These are phyloP conservation scores for Rhaphigaster nebulosa DNA, from an alignment of 2,888 invertebrate genomes.

Conservation along the genomic window DNA sequence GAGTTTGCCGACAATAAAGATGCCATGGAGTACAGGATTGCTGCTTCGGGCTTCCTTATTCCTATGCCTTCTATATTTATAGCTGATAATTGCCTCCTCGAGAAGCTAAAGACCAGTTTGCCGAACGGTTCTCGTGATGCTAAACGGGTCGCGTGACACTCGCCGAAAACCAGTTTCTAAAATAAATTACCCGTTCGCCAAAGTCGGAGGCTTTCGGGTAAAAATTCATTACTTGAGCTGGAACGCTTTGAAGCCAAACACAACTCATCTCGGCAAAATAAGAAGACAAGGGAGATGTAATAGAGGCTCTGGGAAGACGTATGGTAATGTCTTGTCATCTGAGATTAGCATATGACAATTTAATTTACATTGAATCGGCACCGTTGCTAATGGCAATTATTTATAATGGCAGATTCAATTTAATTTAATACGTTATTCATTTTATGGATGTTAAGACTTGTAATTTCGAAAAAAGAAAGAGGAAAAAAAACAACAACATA, in stretches of 20 bases:
- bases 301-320: not conserved
- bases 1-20: not conserved
- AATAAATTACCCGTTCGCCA: not conserved
- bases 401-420: not conserved
- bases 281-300: not conserved
- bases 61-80: conserved; percentile 6
- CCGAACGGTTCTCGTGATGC: not conserved
- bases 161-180: conserved; percentile 30
- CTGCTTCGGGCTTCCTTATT: not conserved
- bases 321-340: not conserved
- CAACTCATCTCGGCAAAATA: not conserved
- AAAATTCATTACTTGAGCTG: not conserved
- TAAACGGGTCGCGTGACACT: conserved; percentile 16
- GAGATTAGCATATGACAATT: not conserved
- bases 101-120: conserved; percentile 3
- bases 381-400: not conserved
- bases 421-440: not conserved
- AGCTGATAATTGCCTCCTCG: not conserved
- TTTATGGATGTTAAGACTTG: not conserved
- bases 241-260: not conserved
- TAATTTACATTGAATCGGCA: not conserved
- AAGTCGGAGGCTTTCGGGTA: not conserved
- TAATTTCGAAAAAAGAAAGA: not conserved
- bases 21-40: not conserved
- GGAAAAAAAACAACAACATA: not conserved